Base-by-base conservation (phyloP, 2,113 vertebrate genomes). In the Anoura caudifer region DNA sequence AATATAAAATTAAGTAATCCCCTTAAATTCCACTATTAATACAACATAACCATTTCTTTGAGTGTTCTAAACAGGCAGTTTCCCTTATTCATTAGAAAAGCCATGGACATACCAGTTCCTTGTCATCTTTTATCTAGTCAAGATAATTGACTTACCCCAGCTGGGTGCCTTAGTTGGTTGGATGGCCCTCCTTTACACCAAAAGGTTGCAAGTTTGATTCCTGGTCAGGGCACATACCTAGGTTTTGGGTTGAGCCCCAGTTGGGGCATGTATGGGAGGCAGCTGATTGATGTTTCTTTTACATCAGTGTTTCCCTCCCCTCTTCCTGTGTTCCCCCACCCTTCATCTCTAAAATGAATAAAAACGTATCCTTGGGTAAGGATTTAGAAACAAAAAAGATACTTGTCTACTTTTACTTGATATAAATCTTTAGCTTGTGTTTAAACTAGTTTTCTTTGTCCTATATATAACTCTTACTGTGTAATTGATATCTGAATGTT, bases 401-500 rank as follows among this genome's bases (percentile, higher is more conserved):
- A 31, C 61, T 63, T 31, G 28, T 31, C 12, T 80, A 20, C 14
- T 80, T 8, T 95, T 89, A 76, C 13, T 33, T 56, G 63, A 70
- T 47, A 45, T 79, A 79, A 89, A 93, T 92, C 61, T 95, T 87
- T 93, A 90, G 38, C n/a, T 80, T 83, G 14, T 92, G 26, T 69
- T 96, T 97, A 95, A 96, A 75, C 3, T 88, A 52, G 41, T 69
- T 90, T 80, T 87, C 38, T 93, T 96, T 87, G 47, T 80, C 36
- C 20, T 90, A 13, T 59, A 45, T 73, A 12, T 85, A 95, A 85
- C 17, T 94, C 47, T 70, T 77, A 47, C 45, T 87, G 50, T 89
- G 63, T 84, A 28, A 86, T 52, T 91, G 13, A 33, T 93, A n/a
- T 38, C 69, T 95, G 56, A 90, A 38, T 94, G 50, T 85, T 92